A percentile compares a stretch with the other conserved stretches of the same genome.
Evolutionary conservation across 2,888 invertebrate species (phyloP).

Genomic region (Notocelia uddmanniana): DNA sequence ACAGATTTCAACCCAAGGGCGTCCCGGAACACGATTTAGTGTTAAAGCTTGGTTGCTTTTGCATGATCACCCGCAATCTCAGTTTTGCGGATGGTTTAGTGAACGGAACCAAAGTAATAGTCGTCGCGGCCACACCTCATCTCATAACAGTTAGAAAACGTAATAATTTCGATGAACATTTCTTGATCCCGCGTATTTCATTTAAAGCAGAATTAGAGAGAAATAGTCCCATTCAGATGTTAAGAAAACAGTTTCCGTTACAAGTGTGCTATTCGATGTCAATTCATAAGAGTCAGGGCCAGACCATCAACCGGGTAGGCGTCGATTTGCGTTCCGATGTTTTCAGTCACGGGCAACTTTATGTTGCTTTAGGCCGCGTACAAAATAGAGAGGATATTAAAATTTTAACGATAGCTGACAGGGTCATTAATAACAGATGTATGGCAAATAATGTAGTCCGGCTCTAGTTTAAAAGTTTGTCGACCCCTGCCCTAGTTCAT

Average conservation of each 20-base stretch:
- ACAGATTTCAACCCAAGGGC: conserved; percentile 4
- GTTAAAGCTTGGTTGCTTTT: conserved; percentile 38
- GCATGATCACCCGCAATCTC: conserved; percentile 44
- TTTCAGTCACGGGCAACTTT: too few relatives aligned
- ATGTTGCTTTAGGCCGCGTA: conserved; percentile 2
- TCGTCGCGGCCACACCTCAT: conserved; percentile 33
- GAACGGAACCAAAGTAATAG: conserved; percentile 45
- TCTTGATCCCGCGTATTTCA: conserved; percentile 44
- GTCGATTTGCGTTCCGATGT: too few relatives aligned
- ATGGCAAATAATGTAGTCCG: too few relatives aligned
- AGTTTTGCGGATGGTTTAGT: conserved; percentile 44
- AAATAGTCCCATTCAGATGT: conserved; percentile 39
- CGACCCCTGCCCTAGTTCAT: too few relatives aligned
- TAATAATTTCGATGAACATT: conserved; percentile 17
- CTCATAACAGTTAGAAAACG: conserved; percentile 40
- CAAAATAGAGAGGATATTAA: not conserved
- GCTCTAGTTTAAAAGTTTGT: too few relatives aligned
- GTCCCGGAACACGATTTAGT: conserved; percentile 20
- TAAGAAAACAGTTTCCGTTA: conserved; percentile 44
- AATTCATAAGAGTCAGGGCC: conserved; percentile 34
- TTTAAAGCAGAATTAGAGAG: conserved; percentile 42
- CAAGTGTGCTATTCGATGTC: conserved; percentile 46
- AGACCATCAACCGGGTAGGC: too few relatives aligned
- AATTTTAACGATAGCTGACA: conserved; percentile 2
- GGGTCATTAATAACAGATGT: too few relatives aligned